Percentiles rank a stretch among this genome's conserved stretches.
Conservation (phyloP, 2,888 invertebrate species). For the Ischnus inquisitorius region DNA sequence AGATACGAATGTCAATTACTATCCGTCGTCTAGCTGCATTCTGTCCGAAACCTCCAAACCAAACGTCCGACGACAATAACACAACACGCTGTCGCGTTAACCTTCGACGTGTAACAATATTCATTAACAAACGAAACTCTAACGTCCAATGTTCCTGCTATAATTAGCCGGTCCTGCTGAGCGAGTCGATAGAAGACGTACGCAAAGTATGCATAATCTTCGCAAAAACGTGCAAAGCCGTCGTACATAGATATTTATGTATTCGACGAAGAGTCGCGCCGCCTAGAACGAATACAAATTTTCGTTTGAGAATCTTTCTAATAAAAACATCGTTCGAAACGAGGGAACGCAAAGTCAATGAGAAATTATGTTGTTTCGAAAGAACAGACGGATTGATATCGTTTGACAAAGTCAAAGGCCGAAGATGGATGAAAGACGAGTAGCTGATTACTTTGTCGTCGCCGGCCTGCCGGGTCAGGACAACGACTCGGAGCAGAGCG, state of each 20-base stretch:
- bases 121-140: slow-evolving; percentile 20
- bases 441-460: slow-evolving; percentile 99
- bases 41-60: not conserved
- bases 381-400: not conserved
- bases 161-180: slow-evolving; percentile 6
- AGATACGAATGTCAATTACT: slow-evolving; percentile 9
- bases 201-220: not conserved
- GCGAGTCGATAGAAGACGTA: not conserved
- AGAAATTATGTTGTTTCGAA: slow-evolving; percentile 39
- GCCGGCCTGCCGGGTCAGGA: slow-evolving; percentile 92
- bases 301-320: not conserved
- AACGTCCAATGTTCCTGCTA: slow-evolving; percentile 8
- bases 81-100: not conserved
- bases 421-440: slow-evolving; percentile 93
- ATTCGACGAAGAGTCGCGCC: not conserved
- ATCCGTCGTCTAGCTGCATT: slow-evolving; percentile 5
- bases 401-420: slow-evolving; percentile 41
- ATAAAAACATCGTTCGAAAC: not conserved
- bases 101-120: slow-evolving; percentile 22
- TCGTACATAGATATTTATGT: slow-evolving; percentile 4
- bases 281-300: not conserved
- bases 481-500: slow-evolving; percentile 88
- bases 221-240: too few species aligned
- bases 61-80: not conserved
- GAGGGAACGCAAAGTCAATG: not conserved